phyloP scores from a whole-genome alignment of 2,113 vertebrate species.

The Saccopteryx leptura region DNA sequence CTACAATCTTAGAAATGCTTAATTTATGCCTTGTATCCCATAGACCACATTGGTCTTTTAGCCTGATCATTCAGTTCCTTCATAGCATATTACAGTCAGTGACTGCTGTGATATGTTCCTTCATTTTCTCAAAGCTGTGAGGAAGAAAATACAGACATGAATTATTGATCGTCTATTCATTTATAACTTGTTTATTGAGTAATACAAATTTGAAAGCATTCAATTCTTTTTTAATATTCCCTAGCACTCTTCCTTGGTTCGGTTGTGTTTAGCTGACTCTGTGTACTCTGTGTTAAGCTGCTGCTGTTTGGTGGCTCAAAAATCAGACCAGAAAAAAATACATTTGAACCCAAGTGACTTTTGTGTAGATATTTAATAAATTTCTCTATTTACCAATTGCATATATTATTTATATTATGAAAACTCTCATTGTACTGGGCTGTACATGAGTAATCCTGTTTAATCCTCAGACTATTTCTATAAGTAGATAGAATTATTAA shows the following conservation, averaged over 20 bases:
- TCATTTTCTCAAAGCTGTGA: constrained; percentile 40
- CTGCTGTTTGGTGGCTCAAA: constrained; percentile 40
- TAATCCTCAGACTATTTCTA: not conserved
- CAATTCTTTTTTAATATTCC: not conserved
- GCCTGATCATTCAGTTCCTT: not conserved
- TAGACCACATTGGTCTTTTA: not conserved
- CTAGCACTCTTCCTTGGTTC: not conserved
- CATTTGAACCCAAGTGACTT: constrained; percentile 28
- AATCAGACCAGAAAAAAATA: constrained; percentile 3
- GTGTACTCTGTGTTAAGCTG: constrained; percentile 4
- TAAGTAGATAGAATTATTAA: constrained; percentile 36
- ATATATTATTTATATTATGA: constrained; percentile 39
- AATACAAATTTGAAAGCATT: not conserved
- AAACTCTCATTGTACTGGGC: not conserved
- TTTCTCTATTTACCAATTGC: not conserved
- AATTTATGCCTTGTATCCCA: not conserved
- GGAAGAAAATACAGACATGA: not conserved
- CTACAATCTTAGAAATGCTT: not conserved
- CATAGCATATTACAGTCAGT: not conserved
- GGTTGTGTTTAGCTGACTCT: not conserved
- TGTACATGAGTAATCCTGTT: not conserved
- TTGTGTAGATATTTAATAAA: not conserved
- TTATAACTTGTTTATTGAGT: constrained; percentile 28
- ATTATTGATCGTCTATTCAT: not conserved
- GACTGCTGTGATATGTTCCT: not conserved